Base-by-base conservation (phyloP, 1,140 invertebrate species). In the Calephelis virginiensis region DNA sequence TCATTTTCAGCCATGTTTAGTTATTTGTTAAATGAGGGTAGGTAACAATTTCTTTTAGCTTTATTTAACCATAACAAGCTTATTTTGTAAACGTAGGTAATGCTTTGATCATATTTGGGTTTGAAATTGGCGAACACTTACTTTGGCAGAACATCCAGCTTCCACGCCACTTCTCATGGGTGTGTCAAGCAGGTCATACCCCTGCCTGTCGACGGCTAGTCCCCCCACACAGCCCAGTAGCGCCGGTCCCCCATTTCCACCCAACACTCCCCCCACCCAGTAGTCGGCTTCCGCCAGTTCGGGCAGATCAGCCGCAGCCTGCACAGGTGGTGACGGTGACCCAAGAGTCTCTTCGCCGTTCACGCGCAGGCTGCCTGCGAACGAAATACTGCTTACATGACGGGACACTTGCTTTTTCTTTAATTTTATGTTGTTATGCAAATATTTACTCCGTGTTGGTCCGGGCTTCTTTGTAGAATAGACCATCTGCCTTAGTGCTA, bases 141-240 rank as follows among this genome's bases (percentile, higher is more conserved):
- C 96, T 92, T 94, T 93, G 70, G 94, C 92, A 28, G 92, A 84
- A 89, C 97, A 98, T 8, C 94, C 94, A 0, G 94, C 90, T 76
- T 97, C 95, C 0, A 98, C 93, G 0, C 96, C 97, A 78, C 95
- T 95, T 77, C 94, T 94, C 11, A 94, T 92, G 48, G 95, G 93
- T 12, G 93, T 93, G 67, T 94, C 93, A 56, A 92, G 71, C 11
- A 92, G 87, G 75, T 93, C 91, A 66, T 92, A 93, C 0, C 90
- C 91, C 73, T 85, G 93, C 4, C 95, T 93, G 71, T 96, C 94
- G 0, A 97, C 93, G 59, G 95, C 92, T 2, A 98, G 92, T 63
- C 96, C 95, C 11, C 95, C 94, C 91, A 98, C 94, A 78, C 97
- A 98, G 7, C 97, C 97, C 14, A 97, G 89, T 81, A 97, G 61